A percentile compares a stretch with the other conserved stretches of the same genome.
Conservation (phyloP, 2,113 vertebrate genomes). For the Chionis minor region DNA sequence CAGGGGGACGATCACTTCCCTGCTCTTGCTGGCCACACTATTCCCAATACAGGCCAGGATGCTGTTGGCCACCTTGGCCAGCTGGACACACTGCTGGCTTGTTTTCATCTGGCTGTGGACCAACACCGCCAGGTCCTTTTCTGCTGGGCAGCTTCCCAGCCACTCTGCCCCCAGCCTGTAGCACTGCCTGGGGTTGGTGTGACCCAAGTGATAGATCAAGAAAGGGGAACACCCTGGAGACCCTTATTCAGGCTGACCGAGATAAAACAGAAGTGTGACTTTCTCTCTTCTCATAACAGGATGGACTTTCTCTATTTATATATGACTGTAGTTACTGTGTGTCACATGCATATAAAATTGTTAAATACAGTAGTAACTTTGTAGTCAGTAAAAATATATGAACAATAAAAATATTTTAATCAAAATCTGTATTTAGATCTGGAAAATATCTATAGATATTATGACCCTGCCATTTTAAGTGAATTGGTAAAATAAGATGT, state of each 20-base stretch:
- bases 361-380: not conserved
- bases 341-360: not conserved
- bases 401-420: not conserved
- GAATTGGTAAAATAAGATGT: not conserved
- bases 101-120: not conserved
- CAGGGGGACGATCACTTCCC: not conserved
- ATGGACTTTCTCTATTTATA: not conserved
- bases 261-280: not conserved
- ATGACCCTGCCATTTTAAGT: not conserved
- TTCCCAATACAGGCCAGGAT: not conserved
- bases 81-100: not conserved
- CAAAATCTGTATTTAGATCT: not conserved
- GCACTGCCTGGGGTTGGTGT: not conserved
- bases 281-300: not conserved
- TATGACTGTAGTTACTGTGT: not conserved
- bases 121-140: not conserved
- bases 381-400: not conserved
- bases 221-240: not conserved
- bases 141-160: not conserved
- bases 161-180: not conserved
- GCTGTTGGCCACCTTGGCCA: not conserved
- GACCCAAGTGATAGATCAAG: not conserved
- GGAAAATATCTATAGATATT: not conserved
- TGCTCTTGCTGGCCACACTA: not conserved
- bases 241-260: not conserved